Evolutionary conservation across 1,140 invertebrate genomes (phyloP).

Genomic region (Ylistrum balloti): DNA sequence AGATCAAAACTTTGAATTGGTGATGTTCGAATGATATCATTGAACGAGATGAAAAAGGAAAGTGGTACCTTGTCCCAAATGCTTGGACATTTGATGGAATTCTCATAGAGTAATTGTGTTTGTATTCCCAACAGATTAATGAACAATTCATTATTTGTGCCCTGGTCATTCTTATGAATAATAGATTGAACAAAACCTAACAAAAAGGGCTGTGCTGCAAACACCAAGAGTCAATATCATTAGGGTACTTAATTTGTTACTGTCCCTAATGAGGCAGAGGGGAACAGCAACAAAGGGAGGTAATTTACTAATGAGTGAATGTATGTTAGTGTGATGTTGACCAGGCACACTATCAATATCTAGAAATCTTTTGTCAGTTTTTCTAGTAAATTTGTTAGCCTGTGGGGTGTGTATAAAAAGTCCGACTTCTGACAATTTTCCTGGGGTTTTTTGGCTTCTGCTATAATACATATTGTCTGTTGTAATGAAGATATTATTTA

Average conservation of each 20-base stretch:
- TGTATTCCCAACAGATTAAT: background rate
- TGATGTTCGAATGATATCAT: no score
- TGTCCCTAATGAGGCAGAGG: background rate
- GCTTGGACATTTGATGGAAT: background rate
- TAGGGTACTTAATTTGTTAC: background rate
- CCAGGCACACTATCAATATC: background rate
- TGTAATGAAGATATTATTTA: no score
- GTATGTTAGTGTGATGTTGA: background rate
- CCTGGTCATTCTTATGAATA: slow-evolving; percentile 34
- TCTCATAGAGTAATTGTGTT: background rate
- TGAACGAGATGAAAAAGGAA: background rate
- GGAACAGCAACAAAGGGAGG: background rate
- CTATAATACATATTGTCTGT: no score
- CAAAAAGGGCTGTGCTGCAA: background rate
- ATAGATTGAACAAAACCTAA: background rate
- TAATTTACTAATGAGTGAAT: slow-evolving; percentile 15
- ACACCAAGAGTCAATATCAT: slow-evolving; percentile 22
- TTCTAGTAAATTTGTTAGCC: slow-evolving; percentile 1
- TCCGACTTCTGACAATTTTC: background rate
- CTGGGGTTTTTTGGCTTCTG: background rate
- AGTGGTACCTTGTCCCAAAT: background rate
- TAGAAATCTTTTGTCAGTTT: background rate
- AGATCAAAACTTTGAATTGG: no score
- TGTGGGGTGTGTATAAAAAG: background rate
- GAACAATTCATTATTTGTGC: slow-evolving; percentile 19